phyloP scores from a whole-genome alignment of 2,113 vertebrate species.

The Nymphicus hollandicus region DNA sequence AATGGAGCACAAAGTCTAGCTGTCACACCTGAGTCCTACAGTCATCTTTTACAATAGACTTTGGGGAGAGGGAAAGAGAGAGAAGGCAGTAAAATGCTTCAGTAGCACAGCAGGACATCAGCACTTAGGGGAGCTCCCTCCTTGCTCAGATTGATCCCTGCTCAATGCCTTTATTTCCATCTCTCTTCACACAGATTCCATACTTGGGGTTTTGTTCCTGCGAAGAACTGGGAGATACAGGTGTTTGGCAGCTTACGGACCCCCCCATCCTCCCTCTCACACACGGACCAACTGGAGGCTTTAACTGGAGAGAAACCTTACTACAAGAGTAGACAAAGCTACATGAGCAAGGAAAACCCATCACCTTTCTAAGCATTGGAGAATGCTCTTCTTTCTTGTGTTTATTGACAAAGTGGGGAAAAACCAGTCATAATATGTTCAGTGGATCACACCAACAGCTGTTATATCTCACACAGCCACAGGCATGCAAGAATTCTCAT shows the following conservation, averaged over 20 bases:
- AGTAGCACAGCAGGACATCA: background rate
- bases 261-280: conserved; percentile 96
- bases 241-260: conserved; percentile 95
- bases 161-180: background rate
- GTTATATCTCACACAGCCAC: conserved; percentile 36
- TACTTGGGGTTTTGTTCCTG: conserved; percentile 97
- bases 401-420: background rate
- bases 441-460: conserved; percentile 31
- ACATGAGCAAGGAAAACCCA: background rate
- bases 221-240: conserved; percentile 93
- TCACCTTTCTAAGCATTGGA: background rate
- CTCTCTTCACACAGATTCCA: conserved; percentile 82
- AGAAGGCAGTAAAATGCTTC: background rate
- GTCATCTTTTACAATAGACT: background rate
- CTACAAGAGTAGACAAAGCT: conserved; percentile 79
- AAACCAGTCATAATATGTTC: background rate
- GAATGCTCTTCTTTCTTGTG: conserved; percentile 13
- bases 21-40: background rate
- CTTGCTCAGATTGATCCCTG: background rate
- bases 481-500: background rate
- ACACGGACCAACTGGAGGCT: conserved; percentile 95
- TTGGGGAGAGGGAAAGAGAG: background rate
- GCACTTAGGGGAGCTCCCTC: background rate
- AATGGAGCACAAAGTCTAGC: background rate
- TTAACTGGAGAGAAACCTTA: conserved; percentile 97